Base-by-base conservation (phyloP, 1,140 invertebrate species). In the Colletes gigas region DNA sequence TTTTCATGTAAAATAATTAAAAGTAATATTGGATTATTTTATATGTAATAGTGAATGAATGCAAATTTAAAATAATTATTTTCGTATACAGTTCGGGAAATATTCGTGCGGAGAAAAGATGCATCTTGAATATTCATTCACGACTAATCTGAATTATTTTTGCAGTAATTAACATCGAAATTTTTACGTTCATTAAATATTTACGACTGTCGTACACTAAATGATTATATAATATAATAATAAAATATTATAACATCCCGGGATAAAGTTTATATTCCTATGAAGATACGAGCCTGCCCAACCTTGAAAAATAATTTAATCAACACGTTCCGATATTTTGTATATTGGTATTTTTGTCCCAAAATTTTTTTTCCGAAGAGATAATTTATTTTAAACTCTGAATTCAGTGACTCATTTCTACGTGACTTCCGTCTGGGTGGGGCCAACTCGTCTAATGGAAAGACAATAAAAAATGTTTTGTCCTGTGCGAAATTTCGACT, bases 361-460 rank as follows among this genome's bases (percentile, higher is more conserved):
- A 4, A 47, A 41, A 63, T 63, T 52, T 72, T 59, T 14, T 59
- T 30, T 65, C 8, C 8, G 10, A 54, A 19, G 44, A 17, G 52
- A 79, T 14, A 73, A 55, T 79, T 73, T 79, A 79, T 73, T 79
- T 79, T 73, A 60, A 79, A 65, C 77, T 62, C 77, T 65, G 60
- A 57, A 79, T 50, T 73, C 44, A 4, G 41, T 79, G 77, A 79
- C 69, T 79, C 77, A 79, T 65, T 73, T 79, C 52, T 79, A 79
- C 77, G 77, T 79, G 77, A 68, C 60, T 79, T 79, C 77, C 70
- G 77, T 21, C 70, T 79, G 77, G 77, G 77, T 79, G 77, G 77
- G 77, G 77, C 77, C 77, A 79, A 73, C 60, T 66, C 21, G 52
- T 63, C 19, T 41, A 66, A 39, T 47, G 44, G 41, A 62, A 73